Base-by-base conservation (phyloP, 2,888 invertebrate species). In the Falcaria lacertinaria region DNA sequence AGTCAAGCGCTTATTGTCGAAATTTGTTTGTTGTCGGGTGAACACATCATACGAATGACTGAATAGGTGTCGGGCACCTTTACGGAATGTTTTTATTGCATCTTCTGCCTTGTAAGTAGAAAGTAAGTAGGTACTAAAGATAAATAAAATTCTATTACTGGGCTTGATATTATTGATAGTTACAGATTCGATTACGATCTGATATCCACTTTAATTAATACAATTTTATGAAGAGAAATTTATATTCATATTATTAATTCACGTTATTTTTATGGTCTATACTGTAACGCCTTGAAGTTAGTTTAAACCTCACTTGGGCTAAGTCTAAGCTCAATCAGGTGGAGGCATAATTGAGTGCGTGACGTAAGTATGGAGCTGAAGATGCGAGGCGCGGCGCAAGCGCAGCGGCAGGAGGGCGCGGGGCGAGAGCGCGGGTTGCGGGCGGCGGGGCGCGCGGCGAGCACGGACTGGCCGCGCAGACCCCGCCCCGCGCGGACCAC, bases 401-500 rank as follows among this genome's bases (percentile, higher is more conserved):
- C 56, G 70, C 64, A 63, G 58, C 59, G 54, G 60, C 54, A 65
- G 57, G 62, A 57, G 59, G 54, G 55, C 49, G 57, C 52, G 60
- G 60, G 63, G 69, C 48, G 62, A 56, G 59, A 52, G 55, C 49
- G 57, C 51, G 60, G 60, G 63, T 68, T 48, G 68, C 64, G 69
- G 61, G 59, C 65, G 53, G 77, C 62, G 76, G 72, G 58, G 64
- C 58, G 67, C 53, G 77, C 64, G 76, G 72, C 71, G 69, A 74
- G 74, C 74, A 67, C 73, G 77, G 84, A 82, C 76, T 85, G 85
- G 87, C 84, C 83, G 80, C 78, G 65, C 60, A 74, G 86, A 84
- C 86, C 79, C 87, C 84, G 80, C 88, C 86, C 87, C 84, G 83
- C 78, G 78, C 64, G 79, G 90, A 90, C 90, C 90, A 90, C 89